phyloP scores from a whole-genome alignment of 2,888 invertebrate genomes.

The Cryptus armator region DNA sequence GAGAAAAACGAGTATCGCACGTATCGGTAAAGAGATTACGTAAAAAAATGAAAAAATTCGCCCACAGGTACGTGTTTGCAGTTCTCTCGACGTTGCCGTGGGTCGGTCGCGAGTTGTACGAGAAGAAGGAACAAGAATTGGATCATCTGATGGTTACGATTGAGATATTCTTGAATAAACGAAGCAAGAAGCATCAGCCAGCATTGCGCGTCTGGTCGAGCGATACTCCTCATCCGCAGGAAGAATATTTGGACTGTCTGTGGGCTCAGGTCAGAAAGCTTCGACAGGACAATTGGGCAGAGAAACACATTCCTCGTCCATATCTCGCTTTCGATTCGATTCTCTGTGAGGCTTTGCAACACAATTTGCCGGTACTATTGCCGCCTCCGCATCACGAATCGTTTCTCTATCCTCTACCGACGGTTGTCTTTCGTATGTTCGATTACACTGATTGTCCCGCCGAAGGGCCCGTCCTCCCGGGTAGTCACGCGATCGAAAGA shows the following conservation, averaged over 20 bases:
- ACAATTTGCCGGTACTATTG: slow-evolving; percentile 95
- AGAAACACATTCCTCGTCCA: slow-evolving; percentile 97
- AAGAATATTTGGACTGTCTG: slow-evolving; percentile 97
- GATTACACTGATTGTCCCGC: slow-evolving; percentile 98
- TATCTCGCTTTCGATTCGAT: slow-evolving; percentile 98
- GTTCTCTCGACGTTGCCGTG: slow-evolving; percentile 97
- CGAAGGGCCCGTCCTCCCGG: slow-evolving; percentile 96
- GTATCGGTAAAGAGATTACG: no score
- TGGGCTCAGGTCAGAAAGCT: slow-evolving; percentile 98
- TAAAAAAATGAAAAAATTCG: not conserved
- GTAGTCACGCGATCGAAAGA: slow-evolving; percentile 98
- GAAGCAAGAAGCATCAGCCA: slow-evolving; percentile 96
- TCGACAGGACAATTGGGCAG: slow-evolving; percentile 97
- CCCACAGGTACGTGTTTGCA: slow-evolving; percentile 88
- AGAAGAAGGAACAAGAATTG: slow-evolving; percentile 97
- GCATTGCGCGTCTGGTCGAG: slow-evolving; percentile 97
- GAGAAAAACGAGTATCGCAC: no score
- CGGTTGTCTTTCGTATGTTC: slow-evolving; percentile 98
- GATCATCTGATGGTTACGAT: slow-evolving; percentile 96
- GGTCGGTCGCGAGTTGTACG: slow-evolving; percentile 98
- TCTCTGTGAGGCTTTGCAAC: slow-evolving; percentile 97
- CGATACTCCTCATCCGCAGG: slow-evolving; percentile 98
- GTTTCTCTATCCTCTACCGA: slow-evolving; percentile 96
- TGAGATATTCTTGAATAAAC: slow-evolving; percentile 96
- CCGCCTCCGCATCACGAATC: slow-evolving; percentile 97